Evolutionary conservation across 2,113 vertebrate species (phyloP).

Genomic region (Acanthochromis polyacanthus): DNA sequence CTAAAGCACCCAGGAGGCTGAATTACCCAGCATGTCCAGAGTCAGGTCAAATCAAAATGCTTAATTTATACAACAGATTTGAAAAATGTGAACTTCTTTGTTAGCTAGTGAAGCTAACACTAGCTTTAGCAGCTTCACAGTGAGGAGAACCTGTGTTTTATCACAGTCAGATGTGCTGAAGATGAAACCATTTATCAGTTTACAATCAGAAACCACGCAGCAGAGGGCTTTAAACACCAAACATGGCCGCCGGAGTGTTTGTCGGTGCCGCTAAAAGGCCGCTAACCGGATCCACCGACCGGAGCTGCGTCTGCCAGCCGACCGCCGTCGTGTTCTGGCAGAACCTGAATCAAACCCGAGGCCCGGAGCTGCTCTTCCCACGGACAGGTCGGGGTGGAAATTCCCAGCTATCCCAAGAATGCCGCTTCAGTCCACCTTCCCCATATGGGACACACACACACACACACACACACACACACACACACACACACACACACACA

Average conservation of each 20-base stretch:
- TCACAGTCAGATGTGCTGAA: neutral
- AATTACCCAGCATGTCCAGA: too few species aligned
- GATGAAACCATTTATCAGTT: neutral
- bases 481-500: conserved; percentile 35
- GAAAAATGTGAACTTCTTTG: neutral
- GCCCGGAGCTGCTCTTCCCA: conserved; percentile 16
- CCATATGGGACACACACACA: conserved; percentile 45
- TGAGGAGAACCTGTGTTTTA: too few species aligned
- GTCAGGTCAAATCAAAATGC: neutral
- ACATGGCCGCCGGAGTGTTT: conserved; percentile 34
- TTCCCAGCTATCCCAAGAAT: conserved; percentile 70
- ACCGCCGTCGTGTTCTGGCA: neutral
- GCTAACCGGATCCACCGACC: conserved; percentile 11
- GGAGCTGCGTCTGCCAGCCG: too few species aligned
- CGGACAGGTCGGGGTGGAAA: conserved; percentile 57
- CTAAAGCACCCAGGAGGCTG: too few species aligned
- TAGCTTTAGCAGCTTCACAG: too few species aligned
- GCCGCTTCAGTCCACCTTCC: conserved; percentile 43
- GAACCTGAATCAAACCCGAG: conserved; percentile 47
- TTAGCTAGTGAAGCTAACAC: too few species aligned
- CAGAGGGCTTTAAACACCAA: neutral
- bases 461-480: conserved; percentile 32
- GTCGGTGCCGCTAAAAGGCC: conserved; percentile 16
- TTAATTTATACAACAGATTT: neutral
- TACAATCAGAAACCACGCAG: conserved; percentile 1